Evolutionary conservation across 2,113 vertebrate species (phyloP).

Genomic region (Aramus guarauna): DNA sequence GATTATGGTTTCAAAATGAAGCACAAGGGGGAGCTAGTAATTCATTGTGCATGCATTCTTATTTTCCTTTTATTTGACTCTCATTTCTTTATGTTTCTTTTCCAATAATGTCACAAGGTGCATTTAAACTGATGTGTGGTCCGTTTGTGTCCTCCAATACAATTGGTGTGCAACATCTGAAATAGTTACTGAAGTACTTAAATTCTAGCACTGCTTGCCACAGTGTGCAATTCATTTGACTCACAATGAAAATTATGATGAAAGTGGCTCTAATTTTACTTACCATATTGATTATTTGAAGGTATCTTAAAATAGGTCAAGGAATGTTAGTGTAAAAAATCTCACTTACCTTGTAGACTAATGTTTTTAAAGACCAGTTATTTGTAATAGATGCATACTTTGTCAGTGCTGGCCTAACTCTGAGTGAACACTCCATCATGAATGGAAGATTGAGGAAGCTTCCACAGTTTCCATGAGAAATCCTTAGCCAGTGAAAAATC

Average conservation of each 20-base stretch:
- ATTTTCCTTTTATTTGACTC: not conserved
- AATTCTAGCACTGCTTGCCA: not conserved
- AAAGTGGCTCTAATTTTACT: not conserved
- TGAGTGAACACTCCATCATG: fast-evolving
- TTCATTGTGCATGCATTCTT: not conserved
- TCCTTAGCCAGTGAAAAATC: not conserved
- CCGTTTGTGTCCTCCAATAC: fast-evolving
- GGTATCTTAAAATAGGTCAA: not conserved
- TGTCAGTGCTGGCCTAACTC: not conserved
- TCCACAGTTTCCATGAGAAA: not conserved
- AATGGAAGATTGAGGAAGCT: not conserved
- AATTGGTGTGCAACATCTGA: not conserved
- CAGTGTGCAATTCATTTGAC: not conserved
- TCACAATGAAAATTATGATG: not conserved
- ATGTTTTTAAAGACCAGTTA: not conserved
- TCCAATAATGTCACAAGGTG: not conserved
- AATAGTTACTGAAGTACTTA: not conserved
- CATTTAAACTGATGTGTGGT: not conserved
- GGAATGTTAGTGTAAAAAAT: not conserved
- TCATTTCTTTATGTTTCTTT: not conserved
- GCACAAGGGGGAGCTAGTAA: constrained; percentile 30
- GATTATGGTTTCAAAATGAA: not conserved
- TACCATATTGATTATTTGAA: not conserved
- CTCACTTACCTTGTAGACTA: not conserved
- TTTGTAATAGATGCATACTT: fast-evolving